Evolutionary conservation across 2,113 vertebrate genomes (phyloP).

Genomic region (Plectropomus leopardus): DNA sequence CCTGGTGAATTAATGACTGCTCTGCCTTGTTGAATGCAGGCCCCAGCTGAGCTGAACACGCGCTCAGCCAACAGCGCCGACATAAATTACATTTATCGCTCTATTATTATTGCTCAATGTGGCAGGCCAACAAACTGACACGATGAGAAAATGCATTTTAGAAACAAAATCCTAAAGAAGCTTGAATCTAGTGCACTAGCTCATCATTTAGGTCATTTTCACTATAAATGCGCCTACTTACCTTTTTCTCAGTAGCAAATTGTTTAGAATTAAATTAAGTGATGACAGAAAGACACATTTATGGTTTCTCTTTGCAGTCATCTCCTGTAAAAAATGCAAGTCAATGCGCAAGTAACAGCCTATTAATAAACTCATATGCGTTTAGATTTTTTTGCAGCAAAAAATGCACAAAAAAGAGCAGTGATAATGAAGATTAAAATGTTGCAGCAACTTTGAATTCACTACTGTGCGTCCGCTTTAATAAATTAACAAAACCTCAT

Average conservation of each 20-base stretch:
- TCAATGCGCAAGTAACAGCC: not conserved
- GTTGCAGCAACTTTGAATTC: not conserved
- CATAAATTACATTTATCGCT: slow-evolving; percentile 76
- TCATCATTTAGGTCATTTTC: slow-evolving; percentile 10
- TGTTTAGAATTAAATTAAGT: slow-evolving; percentile 38
- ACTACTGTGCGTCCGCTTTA: not conserved
- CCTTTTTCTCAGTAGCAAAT: not conserved
- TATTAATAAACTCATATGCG: not conserved
- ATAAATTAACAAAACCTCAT: slow-evolving; percentile 31
- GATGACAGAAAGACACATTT: slow-evolving; percentile 31
- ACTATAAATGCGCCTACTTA: not conserved
- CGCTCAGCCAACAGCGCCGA: slow-evolving; percentile 60
- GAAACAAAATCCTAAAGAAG: slow-evolving; percentile 31
- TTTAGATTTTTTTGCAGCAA: slow-evolving; percentile 15
- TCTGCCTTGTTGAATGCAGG: slow-evolving; percentile 59
- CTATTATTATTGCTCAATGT: slow-evolving; percentile 71
- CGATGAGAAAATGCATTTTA: slow-evolving; percentile 35
- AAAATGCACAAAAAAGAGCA: not conserved
- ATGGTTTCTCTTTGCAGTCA: slow-evolving; percentile 21
- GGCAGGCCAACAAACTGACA: slow-evolving; percentile 64
- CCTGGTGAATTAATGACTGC: slow-evolving; percentile 78
- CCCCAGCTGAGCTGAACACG: slow-evolving; percentile 76
- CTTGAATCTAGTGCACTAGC: slow-evolving; percentile 36
- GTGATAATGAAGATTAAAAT: not conserved
- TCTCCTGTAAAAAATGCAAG: slow-evolving; percentile 24